A percentile compares a stretch with the other conserved stretches of the same genome.
Evolutionary conservation across 2,888 invertebrate species (phyloP).

Genomic region (Dioctria linearis): DNA sequence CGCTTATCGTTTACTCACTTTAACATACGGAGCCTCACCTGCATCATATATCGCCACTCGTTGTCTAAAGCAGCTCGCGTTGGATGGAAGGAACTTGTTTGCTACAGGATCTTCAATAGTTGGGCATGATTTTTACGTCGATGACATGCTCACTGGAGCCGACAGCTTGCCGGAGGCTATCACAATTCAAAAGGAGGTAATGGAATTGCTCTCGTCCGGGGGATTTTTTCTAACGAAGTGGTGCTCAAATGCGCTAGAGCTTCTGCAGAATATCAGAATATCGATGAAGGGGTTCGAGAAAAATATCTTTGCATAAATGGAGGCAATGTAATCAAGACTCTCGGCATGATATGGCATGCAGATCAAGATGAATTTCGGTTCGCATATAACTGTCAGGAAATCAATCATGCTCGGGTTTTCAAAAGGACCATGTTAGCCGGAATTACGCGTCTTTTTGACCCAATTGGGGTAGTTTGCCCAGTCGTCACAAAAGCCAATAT

Average conservation of each 20-base stretch:
- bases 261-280: no score
- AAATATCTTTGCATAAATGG: neutral
- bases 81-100: neutral
- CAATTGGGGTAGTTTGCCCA: constrained; percentile 32
- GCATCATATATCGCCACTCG: constrained; percentile 10
- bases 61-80: neutral
- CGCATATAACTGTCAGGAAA: constrained; percentile 3
- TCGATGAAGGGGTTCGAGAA: neutral
- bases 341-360: neutral
- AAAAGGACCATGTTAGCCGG: constrained; percentile 14
- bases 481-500: constrained; percentile 19
- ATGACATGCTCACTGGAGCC: constrained; percentile 5
- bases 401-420: neutral
- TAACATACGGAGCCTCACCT: neutral
- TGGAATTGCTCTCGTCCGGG: neutral
- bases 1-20: neutral
- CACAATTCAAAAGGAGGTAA: neutral
- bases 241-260: no score
- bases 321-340: neutral
- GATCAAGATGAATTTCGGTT: neutral
- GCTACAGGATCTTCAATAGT: neutral
- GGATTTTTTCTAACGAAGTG: neutral
- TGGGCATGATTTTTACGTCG: constrained; percentile 11
- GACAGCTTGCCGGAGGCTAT: neutral
- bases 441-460: constrained; percentile 34